phyloP scores from a whole-genome alignment of 1,140 invertebrate genomes.

The Psilanteris sp. region DNA sequence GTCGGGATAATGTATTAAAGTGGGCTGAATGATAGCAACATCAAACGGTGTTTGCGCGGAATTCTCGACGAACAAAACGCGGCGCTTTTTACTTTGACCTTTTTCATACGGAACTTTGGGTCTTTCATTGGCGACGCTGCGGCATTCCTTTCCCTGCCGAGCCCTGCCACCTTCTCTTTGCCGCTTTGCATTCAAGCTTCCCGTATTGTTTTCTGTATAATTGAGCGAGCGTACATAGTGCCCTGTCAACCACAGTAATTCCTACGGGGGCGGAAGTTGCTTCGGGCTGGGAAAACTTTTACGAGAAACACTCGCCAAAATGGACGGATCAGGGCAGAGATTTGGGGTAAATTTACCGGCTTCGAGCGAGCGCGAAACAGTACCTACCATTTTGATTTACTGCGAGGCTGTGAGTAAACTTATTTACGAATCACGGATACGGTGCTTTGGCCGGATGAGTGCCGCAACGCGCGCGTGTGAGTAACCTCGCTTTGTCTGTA shows the following conservation, averaged over 20 bases:
- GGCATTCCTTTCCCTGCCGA: constrained; percentile 43
- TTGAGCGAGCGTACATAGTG: constrained; percentile 65
- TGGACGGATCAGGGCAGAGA: constrained; percentile 60
- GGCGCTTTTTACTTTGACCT: constrained; percentile 24
- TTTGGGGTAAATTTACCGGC: constrained; percentile 49
- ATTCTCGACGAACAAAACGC: background rate
- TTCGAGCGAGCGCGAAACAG: constrained; percentile 32
- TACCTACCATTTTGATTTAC: constrained; percentile 57
- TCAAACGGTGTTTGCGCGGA: background rate
- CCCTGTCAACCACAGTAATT: constrained; percentile 69
- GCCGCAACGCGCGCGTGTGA: constrained; percentile 1
- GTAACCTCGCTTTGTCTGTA: too few species aligned
- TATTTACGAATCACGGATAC: constrained; percentile 53
- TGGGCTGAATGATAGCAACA: background rate
- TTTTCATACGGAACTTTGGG: constrained; percentile 33
- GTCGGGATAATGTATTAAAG: too few species aligned
- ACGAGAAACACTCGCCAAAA: constrained; percentile 60
- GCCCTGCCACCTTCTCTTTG: constrained; percentile 46
- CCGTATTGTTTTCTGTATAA: constrained; percentile 71
- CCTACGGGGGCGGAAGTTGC: constrained; percentile 65
- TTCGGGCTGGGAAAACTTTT: constrained; percentile 66
- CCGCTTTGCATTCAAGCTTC: constrained; percentile 60
- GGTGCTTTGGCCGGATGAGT: constrained; percentile 23
- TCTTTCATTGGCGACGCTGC: constrained; percentile 33
- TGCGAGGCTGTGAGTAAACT: constrained; percentile 46